phyloP scores from a whole-genome alignment of 2,797 vertebrate species.

The Sebastes kiyomatsui region DNA sequence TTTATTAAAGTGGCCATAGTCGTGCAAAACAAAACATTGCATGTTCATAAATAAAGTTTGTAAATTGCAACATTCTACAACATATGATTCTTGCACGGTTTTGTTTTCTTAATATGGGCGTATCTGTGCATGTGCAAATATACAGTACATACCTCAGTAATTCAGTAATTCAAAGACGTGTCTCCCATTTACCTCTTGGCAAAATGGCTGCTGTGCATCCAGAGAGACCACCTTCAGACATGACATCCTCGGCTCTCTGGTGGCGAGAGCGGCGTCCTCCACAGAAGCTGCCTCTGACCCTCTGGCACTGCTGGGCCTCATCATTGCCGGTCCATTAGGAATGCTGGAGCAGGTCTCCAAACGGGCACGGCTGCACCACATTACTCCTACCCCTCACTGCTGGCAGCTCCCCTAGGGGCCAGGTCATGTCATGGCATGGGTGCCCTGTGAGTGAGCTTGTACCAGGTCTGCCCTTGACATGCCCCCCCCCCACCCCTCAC shows the following conservation, averaged over 20 bases:
- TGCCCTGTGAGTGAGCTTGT: slow-evolving; percentile 87
- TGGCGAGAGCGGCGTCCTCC: slow-evolving; percentile 75
- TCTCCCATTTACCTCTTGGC: slow-evolving; percentile 70
- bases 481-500: slow-evolving; percentile 55
- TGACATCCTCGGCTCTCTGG: slow-evolving; percentile 76
- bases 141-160: slow-evolving; percentile 33
- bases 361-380: slow-evolving; percentile 76
- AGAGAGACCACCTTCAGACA: slow-evolving; percentile 81
- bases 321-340: slow-evolving; percentile 85
- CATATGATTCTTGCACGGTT: neutral
- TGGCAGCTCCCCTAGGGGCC: slow-evolving; percentile 83
- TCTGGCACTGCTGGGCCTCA: slow-evolving; percentile 82
- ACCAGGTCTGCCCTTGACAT: slow-evolving; percentile 85
- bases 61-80: neutral
- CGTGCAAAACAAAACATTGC: neutral
- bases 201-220: slow-evolving; percentile 67
- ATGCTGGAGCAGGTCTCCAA: slow-evolving; percentile 80
- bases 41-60: neutral
- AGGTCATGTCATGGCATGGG: slow-evolving; percentile 84
- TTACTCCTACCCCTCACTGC: slow-evolving; percentile 80
- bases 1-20: neutral
- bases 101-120: neutral
- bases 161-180: slow-evolving; percentile 53
- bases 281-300: slow-evolving; percentile 84
- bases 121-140: slow-evolving; percentile 23